Evolutionary conservation across 2,113 vertebrate genomes (phyloP), one percentile per base, ranked within the genome.

Genomic region (Pollachius pollachius): DNA sequence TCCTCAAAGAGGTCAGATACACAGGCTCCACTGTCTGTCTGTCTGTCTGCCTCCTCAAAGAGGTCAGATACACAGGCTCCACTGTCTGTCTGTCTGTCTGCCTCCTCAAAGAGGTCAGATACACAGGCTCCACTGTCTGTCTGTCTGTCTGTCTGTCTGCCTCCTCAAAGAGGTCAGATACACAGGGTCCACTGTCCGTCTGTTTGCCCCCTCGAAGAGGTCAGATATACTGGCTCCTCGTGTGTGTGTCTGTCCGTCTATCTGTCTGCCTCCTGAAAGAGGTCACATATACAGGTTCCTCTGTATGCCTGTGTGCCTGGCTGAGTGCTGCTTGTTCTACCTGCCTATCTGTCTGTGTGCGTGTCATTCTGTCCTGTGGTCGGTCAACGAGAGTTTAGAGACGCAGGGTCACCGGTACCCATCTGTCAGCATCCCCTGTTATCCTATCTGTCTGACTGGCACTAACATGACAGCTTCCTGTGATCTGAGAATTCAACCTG

Each of bases 161-260:
- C 93, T 96, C 1, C 93, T 99, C 75, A 99, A 98, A 83, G 97
- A 99, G 95, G 96, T 97, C 34, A 71, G 90, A 15, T 12, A 6
- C 15, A 25, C 11, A 56, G 15, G 16, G 5, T 5, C 67, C 12
- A 15, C 64, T 64, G 61, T 17, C 71, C 25, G 16, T 18, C 17
- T 37, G 30, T 7, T 25, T 56, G 48, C 15, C 60, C 37, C 13
- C 15, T 4, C 15, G 4, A 34, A 34, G 2, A 34, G 30, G 30
- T 34, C 30, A 34, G 6, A 34, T 34, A 34, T 34, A 34, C 4
- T 4, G 30, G 9, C 4, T 62, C 13, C 30, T 23, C 21, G 54
- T 63, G 15, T 16, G 16, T 13, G 25, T 63, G 41, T 62, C 60
- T 17, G 37, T 80, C 93, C 59, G 61, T 13, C 71, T 56, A 23